A percentile compares a stretch with the other conserved stretches of the same genome.
Evolutionary conservation across 2,113 vertebrate species (phyloP).

Genomic region (Zapornia atra): DNA sequence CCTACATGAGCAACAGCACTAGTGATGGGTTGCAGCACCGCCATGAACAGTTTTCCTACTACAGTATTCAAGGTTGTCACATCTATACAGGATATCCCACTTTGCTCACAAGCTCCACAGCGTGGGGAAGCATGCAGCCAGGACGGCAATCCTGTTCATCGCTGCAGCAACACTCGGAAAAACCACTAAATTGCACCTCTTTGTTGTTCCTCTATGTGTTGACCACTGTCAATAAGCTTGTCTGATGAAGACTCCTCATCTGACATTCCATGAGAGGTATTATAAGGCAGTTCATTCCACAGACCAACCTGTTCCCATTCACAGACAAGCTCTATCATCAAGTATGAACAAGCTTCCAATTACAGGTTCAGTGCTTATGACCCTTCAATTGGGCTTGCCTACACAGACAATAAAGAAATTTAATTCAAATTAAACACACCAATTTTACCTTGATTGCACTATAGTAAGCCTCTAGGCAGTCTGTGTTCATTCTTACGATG

Average conservation of each 20-base stretch:
- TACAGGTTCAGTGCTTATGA: not conserved
- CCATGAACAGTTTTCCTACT: not conserved
- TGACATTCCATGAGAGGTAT: fast-evolving
- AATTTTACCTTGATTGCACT: not conserved
- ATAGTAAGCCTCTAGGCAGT: not conserved
- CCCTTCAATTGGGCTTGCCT: not conserved
- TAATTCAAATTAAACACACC: not conserved
- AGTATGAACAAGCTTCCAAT: not conserved
- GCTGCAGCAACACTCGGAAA: not conserved
- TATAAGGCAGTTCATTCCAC: not conserved
- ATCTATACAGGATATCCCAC: fast-evolving
- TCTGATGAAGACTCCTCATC: not conserved
- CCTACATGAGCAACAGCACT: fast-evolving
- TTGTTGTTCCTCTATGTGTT: not conserved
- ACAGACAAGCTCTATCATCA: not conserved
- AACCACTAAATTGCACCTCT: not conserved
- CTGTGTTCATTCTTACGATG: not conserved
- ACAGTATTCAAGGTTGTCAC: not conserved
- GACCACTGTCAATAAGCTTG: not conserved
- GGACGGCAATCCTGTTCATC: not conserved
- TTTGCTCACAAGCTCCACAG: not conserved
- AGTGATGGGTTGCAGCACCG: fast-evolving
- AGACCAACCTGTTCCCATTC: not conserved
- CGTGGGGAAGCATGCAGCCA: fast-evolving
- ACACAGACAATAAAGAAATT: not conserved